These are phyloP conservation scores for Drosophila lutescens DNA, from an alignment of 2,888 invertebrate species.

Conservation along the genomic window DNA sequence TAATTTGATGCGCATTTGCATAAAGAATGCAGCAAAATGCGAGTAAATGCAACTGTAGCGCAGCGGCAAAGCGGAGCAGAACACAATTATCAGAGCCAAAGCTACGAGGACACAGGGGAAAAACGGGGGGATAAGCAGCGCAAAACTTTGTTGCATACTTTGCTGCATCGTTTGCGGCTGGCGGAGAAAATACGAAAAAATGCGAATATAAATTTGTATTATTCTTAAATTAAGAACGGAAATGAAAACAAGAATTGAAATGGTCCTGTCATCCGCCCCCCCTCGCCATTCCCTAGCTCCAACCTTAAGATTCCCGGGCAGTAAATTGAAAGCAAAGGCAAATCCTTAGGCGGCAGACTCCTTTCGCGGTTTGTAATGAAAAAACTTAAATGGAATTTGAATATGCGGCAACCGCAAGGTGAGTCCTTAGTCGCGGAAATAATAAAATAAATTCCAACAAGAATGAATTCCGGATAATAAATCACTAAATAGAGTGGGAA, in stretches of 20 bases:
- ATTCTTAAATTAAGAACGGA: constrained; percentile 78
- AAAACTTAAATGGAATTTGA: constrained; percentile 76
- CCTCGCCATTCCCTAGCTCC: neutral
- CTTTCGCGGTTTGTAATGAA: constrained; percentile 60
- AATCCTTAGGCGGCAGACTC: constrained; percentile 55
- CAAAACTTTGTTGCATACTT: constrained; percentile 38
- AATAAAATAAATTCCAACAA: constrained; percentile 1
- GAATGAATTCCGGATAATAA: constrained; percentile 7
- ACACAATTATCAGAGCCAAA: constrained; percentile 42
- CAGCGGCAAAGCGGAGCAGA: constrained; percentile 56
- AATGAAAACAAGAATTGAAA: constrained; percentile 78
- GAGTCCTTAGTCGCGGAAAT: constrained; percentile 8
- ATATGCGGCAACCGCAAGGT: constrained; percentile 43
- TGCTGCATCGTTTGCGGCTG: constrained; percentile 37
- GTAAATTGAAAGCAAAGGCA: constrained; percentile 44
- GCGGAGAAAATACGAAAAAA: constrained; percentile 42
- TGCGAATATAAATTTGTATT: constrained; percentile 74
- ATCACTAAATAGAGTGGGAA: constrained; percentile 14
- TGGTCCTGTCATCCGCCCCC: constrained; percentile 46
- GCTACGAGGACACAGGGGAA: constrained; percentile 14
- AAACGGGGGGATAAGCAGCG: constrained; percentile 3
- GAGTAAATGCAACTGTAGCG: constrained; percentile 37
- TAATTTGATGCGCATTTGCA: constrained; percentile 73
- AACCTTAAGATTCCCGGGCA: constrained; percentile 6
- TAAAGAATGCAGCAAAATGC: constrained; percentile 60